Evolutionary conservation across 2,113 vertebrate genomes (phyloP).

Genomic region (Pterocles burchelli): DNA sequence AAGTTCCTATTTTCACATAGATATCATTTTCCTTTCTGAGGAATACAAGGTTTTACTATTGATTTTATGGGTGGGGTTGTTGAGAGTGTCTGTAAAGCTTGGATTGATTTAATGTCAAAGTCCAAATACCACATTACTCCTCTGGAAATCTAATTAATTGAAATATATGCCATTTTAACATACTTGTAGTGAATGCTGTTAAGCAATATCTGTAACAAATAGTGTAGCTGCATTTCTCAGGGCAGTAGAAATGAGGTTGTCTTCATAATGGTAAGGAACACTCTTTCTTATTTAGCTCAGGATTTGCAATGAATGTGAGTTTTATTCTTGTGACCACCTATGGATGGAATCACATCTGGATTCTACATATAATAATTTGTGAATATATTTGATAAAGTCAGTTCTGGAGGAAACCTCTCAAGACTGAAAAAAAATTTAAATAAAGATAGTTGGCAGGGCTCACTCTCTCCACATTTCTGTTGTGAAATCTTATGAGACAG

Average conservation of each 20-base stretch:
- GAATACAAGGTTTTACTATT: slow-evolving; percentile 67
- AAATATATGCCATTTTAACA: slow-evolving; percentile 60
- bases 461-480: background rate
- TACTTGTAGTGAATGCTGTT: slow-evolving; percentile 52
- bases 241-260: background rate
- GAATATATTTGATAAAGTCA: background rate
- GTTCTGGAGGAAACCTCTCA: background rate
- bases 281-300: background rate
- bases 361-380: background rate
- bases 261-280: background rate
- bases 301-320: background rate
- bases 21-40: slow-evolving; percentile 60
- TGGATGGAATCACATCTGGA: background rate
- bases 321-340: background rate
- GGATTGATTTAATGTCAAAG: slow-evolving; percentile 76
- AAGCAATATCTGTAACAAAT: background rate
- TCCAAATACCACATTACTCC: slow-evolving; percentile 70
- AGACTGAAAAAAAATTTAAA: background rate
- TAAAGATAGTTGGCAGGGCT: background rate
- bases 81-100: slow-evolving; percentile 61
- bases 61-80: slow-evolving; percentile 54
- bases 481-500: background rate
- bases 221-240: background rate
- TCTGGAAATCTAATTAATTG: slow-evolving; percentile 76
- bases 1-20: slow-evolving; percentile 47